phyloP scores from a whole-genome alignment of 2,113 vertebrate species.

The Toxostoma redivivum region DNA sequence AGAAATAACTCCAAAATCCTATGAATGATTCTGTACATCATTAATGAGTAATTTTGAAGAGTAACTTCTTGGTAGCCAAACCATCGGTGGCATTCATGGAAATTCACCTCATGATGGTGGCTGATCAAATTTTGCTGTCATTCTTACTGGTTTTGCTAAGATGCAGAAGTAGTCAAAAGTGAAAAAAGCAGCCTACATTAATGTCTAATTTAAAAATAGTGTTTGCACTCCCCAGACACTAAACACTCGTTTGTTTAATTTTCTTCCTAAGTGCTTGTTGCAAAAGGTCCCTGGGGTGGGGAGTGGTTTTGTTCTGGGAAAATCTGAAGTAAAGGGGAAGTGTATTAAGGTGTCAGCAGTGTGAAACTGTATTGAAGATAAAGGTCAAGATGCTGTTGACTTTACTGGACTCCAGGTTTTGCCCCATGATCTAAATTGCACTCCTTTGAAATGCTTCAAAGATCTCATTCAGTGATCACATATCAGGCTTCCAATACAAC shows the following conservation, averaged over 20 bases:
- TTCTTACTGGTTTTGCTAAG: not conserved
- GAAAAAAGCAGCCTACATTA: not conserved
- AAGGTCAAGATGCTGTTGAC: not conserved
- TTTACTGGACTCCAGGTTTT: not conserved
- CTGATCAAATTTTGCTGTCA: not conserved
- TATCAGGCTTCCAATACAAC: not conserved
- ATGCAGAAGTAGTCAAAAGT: not conserved
- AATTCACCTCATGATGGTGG: not conserved
- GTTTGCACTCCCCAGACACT: not conserved
- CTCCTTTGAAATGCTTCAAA: not conserved
- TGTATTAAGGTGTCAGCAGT: not conserved
- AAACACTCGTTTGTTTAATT: not conserved
- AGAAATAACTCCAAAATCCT: not conserved
- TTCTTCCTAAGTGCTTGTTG: not conserved
- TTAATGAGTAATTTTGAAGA: not conserved
- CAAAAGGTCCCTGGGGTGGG: rapidly evolving
- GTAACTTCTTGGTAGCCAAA: not conserved
- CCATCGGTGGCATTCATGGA: not conserved
- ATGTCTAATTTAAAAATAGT: not conserved
- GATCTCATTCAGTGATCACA: not conserved
- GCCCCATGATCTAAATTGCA: not conserved
- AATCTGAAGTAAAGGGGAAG: not conserved
- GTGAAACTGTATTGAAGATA: not conserved
- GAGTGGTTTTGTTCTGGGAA: not conserved
- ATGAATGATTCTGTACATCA: not conserved